Conservation (phyloP, 2,888 invertebrate species). For the Ophraella communa region DNA sequence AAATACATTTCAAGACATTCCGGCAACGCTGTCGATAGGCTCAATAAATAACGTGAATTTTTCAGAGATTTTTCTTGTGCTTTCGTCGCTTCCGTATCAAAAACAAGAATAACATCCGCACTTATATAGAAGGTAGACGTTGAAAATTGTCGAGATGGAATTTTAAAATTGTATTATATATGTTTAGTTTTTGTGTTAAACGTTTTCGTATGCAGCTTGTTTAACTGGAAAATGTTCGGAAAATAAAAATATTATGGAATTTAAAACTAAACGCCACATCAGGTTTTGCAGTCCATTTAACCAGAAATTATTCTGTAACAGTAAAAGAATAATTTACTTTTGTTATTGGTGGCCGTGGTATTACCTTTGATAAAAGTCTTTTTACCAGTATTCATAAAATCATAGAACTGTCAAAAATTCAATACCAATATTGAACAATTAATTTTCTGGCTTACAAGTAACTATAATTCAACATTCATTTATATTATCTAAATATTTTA, state of each 20-base stretch:
- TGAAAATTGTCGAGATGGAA: constrained; percentile 14
- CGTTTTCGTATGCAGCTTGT: background rate
- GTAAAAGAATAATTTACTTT: too few species aligned
- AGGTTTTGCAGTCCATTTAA: too few species aligned
- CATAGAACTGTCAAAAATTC: too few species aligned
- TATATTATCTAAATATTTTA: too few species aligned
- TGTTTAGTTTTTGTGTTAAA: background rate
- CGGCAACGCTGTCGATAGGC: background rate
- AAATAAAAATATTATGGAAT: background rate
- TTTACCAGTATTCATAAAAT: too few species aligned
- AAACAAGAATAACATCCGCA: constrained; percentile 14
- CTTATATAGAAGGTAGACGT: constrained; percentile 21
- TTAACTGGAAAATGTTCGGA: background rate
- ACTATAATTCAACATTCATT: too few species aligned
- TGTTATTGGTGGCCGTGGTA: too few species aligned
- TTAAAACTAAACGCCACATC: too few species aligned
- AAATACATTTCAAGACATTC: background rate
- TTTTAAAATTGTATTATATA: background rate
- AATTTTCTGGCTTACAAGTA: too few species aligned
- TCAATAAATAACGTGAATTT: constrained; percentile 19
- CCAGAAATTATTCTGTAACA: too few species aligned
- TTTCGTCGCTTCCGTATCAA: constrained; percentile 15
- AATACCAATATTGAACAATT: too few species aligned
- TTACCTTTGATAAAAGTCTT: too few species aligned
- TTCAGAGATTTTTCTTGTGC: constrained; percentile 11